phyloP scores from a whole-genome alignment of 2,888 invertebrate genomes.

The Notocelia uddmanniana region DNA sequence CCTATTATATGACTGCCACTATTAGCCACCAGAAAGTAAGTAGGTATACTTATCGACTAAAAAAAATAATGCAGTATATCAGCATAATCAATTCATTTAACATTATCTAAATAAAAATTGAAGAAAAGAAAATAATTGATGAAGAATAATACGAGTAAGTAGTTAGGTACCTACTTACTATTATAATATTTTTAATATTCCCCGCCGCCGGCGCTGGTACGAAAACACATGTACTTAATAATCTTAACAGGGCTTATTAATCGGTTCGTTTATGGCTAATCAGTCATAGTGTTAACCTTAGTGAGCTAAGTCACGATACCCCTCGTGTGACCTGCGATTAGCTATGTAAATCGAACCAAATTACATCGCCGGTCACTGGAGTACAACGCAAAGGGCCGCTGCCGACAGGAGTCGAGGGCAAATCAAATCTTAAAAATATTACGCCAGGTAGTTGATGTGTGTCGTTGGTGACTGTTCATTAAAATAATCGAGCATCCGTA shows the following conservation, averaged over 20 bases:
- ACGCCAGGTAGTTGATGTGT: background rate
- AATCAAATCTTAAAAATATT: background rate
- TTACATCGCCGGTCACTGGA: slow-evolving; percentile 60
- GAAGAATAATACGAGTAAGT: too few species aligned
- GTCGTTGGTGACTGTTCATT: background rate
- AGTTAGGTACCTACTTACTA: background rate
- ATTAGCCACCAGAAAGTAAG: too few species aligned
- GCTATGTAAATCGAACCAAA: slow-evolving; percentile 71
- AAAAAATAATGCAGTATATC: too few species aligned
- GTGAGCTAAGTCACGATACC: slow-evolving; percentile 53
- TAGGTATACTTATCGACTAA: too few species aligned
- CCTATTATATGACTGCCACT: too few species aligned
- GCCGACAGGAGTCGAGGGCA: slow-evolving; percentile 38
- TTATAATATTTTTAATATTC: background rate
- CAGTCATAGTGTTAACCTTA: slow-evolving; percentile 52
- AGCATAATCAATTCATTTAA: slow-evolving; percentile 18
- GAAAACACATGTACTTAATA: slow-evolving; percentile 43
- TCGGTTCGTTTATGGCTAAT: slow-evolving; percentile 64
- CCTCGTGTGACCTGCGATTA: slow-evolving; percentile 70
- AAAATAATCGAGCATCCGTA: background rate
- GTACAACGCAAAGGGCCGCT: slow-evolving; percentile 55
- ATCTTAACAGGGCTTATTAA: slow-evolving; percentile 54
- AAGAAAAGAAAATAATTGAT: too few species aligned
- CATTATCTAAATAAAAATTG: slow-evolving; percentile 1
- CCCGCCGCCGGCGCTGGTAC: background rate